These are phyloP conservation scores for Drosophila tristis DNA, from an alignment of 1,140 invertebrate genomes.

Conservation along the genomic window DNA sequence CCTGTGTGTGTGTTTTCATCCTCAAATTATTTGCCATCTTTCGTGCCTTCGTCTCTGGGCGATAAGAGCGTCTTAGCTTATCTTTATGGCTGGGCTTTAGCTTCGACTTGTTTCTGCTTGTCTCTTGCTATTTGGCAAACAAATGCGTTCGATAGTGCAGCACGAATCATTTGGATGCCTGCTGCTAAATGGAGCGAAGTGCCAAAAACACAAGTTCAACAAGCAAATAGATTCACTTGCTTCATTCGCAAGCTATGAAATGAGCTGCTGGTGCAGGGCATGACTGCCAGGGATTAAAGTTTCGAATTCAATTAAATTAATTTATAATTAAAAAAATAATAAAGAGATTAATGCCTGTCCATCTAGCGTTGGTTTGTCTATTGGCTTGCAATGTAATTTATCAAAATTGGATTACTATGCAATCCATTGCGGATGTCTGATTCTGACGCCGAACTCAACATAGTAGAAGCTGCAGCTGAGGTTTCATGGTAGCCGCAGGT, in stretches of 20 bases:
- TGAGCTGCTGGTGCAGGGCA: background rate
- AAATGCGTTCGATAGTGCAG: conserved; percentile 75
- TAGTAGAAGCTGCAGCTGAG: no score
- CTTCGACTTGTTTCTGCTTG: conserved; percentile 23
- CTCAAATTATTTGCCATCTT: conserved; percentile 54
- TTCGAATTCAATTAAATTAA: no score
- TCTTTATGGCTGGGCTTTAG: conserved; percentile 52
- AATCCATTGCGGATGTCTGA: no score
- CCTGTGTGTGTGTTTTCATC: conserved; percentile 10
- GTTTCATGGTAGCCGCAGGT: no score
- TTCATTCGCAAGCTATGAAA: background rate
- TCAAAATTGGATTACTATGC: no score
- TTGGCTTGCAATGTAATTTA: no score
- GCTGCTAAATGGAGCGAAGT: conserved; percentile 61
- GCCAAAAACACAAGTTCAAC: conserved; percentile 42
- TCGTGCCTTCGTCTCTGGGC: conserved; percentile 59
- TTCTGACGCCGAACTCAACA: no score
- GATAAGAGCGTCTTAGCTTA: conserved; percentile 71
- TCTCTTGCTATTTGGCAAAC: conserved; percentile 63
- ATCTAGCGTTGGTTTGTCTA: no score
- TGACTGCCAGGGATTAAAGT: no score
- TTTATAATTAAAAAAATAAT: no score
- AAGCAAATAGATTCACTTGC: conserved; percentile 42
- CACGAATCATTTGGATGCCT: conserved; percentile 59
- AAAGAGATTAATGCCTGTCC: no score